Evolutionary conservation across 2,797 vertebrate species (phyloP).

Genomic region (Mionectes olivaceus): DNA sequence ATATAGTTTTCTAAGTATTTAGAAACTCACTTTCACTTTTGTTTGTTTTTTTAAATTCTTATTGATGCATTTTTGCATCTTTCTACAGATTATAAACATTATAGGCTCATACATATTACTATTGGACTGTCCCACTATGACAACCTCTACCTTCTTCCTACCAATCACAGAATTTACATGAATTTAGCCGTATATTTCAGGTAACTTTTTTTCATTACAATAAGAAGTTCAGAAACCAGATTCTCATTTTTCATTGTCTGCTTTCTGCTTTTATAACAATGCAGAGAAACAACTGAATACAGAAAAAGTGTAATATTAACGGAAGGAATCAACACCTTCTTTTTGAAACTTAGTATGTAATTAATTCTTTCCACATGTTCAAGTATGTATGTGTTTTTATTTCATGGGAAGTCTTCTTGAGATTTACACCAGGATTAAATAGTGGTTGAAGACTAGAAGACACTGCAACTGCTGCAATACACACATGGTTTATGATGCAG

Average conservation of each 20-base stretch:
- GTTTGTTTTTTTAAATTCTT: neutral
- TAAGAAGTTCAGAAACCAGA: neutral
- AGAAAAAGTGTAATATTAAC: neutral
- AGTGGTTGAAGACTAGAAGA: neutral
- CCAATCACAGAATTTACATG: neutral
- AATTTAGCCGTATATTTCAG: constrained; percentile 20
- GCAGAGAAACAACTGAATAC: neutral
- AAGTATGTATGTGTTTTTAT: neutral
- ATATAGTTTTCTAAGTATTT: neutral
- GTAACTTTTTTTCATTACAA: neutral
- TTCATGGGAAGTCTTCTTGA: neutral
- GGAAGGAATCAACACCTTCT: neutral
- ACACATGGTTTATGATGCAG: neutral
- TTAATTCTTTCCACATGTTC: neutral
- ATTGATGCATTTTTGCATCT: constrained; percentile 5
- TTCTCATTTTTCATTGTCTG: neutral
- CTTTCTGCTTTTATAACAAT: neutral
- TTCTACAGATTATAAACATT: constrained; percentile 43
- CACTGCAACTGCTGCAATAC: neutral
- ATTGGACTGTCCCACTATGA: neutral
- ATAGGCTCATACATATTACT: neutral
- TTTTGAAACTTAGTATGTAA: neutral
- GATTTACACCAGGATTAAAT: neutral
- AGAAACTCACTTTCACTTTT: constrained; percentile 25
- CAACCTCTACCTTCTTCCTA: neutral